Base-by-base conservation (phyloP, 2,888 invertebrate genomes). In the Neoscelio sp. region DNA sequence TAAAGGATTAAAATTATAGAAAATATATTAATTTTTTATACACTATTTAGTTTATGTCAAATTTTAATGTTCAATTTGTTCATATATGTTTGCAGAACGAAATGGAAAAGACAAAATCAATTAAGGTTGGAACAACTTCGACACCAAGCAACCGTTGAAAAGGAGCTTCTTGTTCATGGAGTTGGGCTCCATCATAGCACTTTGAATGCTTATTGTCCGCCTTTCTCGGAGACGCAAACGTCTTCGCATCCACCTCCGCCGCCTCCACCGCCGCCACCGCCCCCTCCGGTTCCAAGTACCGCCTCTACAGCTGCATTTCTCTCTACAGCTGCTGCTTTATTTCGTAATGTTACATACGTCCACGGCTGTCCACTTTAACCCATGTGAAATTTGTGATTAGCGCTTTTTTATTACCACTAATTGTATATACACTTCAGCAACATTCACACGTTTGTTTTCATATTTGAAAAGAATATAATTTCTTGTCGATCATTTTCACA, bases 81-180 rank as follows among this genome's bases (percentile, higher is more conserved):
- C n/a, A n/a, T n/a, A n/a, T 6, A 33, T 33, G 15, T 26, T 60
- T 50, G 5, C 20, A 60, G 96, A 89, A 96, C 96, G 67, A 96
- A 96, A 91, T 96, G 96, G 96, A 96, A 96, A 91, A 93, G 96
- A 0, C 96, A 96, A 88, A 97, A 97, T 90, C 97, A 97, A 86
- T 92, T 97, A 44, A 93, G 97, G 0, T 87, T 97, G 64, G 97
- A 97, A 87, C 97, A 97, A 87, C 91, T 97, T 4, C 94, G 97
- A 0, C 96, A 97, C 87, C 96, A 97, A 87, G 96, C 96, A 18
- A 94, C 94, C 7, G 93, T 94, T 48, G 95, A 95, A 85, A 96
- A 96, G 87, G 94, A 94, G 83, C 87, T 93, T 12, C 89, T 94
- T 38, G 90, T 89, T 0, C 87, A 89, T 1, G 89, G 90, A 1